Conservation (phyloP, 2,888 invertebrate genomes). For the Megastigmus dorsalis region DNA sequence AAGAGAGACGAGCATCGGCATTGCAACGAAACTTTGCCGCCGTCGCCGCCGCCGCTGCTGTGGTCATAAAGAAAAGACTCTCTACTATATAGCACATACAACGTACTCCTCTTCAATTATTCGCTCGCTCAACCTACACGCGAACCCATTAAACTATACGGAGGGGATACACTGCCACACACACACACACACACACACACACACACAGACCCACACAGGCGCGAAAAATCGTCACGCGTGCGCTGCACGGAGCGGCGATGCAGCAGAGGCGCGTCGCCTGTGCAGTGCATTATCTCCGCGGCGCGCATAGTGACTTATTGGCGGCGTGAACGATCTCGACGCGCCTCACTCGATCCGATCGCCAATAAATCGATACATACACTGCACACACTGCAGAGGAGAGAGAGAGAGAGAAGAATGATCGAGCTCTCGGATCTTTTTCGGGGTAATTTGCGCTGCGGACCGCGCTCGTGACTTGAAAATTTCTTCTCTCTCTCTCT, state of each 20-base stretch:
- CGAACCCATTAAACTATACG: no score
- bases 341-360: slow-evolving; percentile 21
- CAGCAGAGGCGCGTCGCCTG: background rate
- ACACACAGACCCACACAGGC: no score
- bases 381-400: no score
- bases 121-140: no score
- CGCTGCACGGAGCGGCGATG: background rate
- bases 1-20: no score
- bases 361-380: slow-evolving; percentile 44
- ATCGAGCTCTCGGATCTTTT: slow-evolving; percentile 15
- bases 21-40: background rate
- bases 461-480: slow-evolving; percentile 37
- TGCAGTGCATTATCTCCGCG: slow-evolving; percentile 13
- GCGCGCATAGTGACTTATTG: slow-evolving; percentile 32
- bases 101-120: no score
- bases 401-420: background rate
- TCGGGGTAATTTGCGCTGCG: slow-evolving; percentile 34
- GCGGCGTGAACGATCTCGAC: background rate
- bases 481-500: slow-evolving; percentile 45
- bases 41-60: background rate
- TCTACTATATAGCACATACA: no score
- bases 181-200: no score
- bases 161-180: no score
- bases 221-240: no score
- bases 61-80: slow-evolving; percentile 21